Percentiles rank a stretch among this genome's conserved stretches.
These are phyloP conservation scores for Acronicta psi DNA, from an alignment of 2,888 invertebrate genomes.

Conservation along the genomic window DNA sequence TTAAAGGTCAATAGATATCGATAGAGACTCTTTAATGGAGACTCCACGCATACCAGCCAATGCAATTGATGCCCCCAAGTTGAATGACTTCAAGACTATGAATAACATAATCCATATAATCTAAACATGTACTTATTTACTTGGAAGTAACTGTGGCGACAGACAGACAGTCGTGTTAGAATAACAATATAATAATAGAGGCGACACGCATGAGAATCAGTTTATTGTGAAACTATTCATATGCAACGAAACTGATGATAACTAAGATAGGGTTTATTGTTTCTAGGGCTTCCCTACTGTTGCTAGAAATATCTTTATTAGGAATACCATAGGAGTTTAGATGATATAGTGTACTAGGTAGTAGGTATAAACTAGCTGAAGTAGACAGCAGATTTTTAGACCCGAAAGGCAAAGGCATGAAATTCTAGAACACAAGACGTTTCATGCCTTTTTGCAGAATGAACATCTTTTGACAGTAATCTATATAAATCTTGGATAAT, in stretches of 20 bases:
- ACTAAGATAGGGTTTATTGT: constrained; percentile 21
- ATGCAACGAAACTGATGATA: constrained; percentile 46
- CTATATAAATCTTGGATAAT: too few relatives aligned
- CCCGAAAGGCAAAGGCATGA: too few relatives aligned
- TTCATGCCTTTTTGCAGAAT: too few relatives aligned
- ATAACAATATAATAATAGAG: constrained; percentile 63
- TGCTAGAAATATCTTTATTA: constrained; percentile 2
- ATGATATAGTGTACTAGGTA: too few relatives aligned
- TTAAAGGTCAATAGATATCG: too few relatives aligned
- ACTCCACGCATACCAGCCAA: not conserved
- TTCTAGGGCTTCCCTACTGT: constrained; percentile 1
- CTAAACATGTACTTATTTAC: constrained; percentile 55
- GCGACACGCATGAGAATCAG: constrained; percentile 57
- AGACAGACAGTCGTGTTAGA: constrained; percentile 44
- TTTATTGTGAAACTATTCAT: constrained; percentile 50
- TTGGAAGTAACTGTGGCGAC: constrained; percentile 58
- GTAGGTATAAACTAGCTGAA: too few relatives aligned
- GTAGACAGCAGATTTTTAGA: too few relatives aligned
- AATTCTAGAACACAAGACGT: too few relatives aligned
- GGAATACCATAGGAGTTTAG: not conserved
- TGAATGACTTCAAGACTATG: constrained; percentile 52
- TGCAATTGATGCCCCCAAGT: constrained; percentile 36
- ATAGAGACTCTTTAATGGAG: not conserved
- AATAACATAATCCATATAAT: constrained; percentile 49
- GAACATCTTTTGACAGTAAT: too few relatives aligned